Evolutionary conservation across 2,888 invertebrate species (phyloP).

Genomic region (Scotopteryx bipunctaria): DNA sequence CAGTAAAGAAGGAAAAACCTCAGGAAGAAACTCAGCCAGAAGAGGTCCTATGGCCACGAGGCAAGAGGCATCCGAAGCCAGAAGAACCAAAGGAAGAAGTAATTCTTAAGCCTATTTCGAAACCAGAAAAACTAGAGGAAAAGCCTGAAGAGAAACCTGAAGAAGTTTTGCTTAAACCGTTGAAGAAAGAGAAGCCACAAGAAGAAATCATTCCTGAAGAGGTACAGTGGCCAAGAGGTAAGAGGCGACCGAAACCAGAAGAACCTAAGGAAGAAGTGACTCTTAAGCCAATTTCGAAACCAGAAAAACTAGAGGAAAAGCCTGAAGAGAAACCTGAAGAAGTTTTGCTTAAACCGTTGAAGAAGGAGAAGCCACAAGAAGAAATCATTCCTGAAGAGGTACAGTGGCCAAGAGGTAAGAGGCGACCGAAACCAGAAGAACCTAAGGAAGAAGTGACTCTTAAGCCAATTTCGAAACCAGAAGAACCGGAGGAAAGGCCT

Average conservation of each 20-base stretch:
- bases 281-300: slow-evolving; percentile 68
- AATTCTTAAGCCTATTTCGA: slow-evolving; percentile 71
- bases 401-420: slow-evolving; percentile 20
- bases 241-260: slow-evolving; percentile 42
- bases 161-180: slow-evolving; percentile 1
- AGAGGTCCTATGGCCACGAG: slow-evolving; percentile 49
- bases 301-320: slow-evolving; percentile 65
- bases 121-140: slow-evolving; percentile 65
- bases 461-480: slow-evolving; percentile 66
- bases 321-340: slow-evolving; percentile 64
- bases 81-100: slow-evolving; percentile 60
- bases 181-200: slow-evolving; percentile 48
- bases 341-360: slow-evolving; percentile 44
- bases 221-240: slow-evolving; percentile 18
- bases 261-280: slow-evolving; percentile 56
- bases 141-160: slow-evolving; percentile 3
- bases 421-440: slow-evolving; percentile 43
- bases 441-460: slow-evolving; percentile 62
- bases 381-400: slow-evolving; percentile 50
- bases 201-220: slow-evolving; percentile 53
- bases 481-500: slow-evolving; percentile 63
- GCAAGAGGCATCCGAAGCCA: slow-evolving; percentile 56
- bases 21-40: slow-evolving; percentile 51
- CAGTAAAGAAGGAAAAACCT: slow-evolving; percentile 46
- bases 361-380: slow-evolving; percentile 48